Percentiles rank a stretch among this genome's conserved stretches.
phyloP scores from a whole-genome alignment of 1,140 invertebrate species.

The Tetragnatha versicolor region DNA sequence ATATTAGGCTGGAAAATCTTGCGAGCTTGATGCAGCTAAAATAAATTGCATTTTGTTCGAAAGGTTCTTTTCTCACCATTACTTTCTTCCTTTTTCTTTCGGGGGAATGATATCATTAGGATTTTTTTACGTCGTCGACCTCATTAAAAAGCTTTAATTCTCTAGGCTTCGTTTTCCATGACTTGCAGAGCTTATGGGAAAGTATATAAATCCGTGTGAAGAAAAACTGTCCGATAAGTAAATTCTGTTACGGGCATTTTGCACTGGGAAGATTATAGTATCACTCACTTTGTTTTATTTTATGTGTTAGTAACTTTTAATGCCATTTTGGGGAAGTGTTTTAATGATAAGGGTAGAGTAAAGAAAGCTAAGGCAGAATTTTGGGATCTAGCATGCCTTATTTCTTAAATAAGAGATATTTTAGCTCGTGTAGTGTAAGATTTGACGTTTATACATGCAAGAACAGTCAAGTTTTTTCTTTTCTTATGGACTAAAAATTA shows the following conservation, averaged over 20 bases:
- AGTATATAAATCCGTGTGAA: neutral
- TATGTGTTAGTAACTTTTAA: neutral
- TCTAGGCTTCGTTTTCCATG: neutral
- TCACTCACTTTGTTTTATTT: neutral
- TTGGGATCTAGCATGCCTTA: too few relatives aligned
- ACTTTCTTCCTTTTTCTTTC: neutral
- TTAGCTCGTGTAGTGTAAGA: too few relatives aligned
- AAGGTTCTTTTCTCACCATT: neutral
- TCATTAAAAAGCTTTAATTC: constrained; percentile 1
- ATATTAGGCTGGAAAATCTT: constrained; percentile 6
- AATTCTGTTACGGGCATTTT: neutral
- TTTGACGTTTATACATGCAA: too few relatives aligned
- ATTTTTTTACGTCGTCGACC: neutral
- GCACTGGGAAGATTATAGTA: neutral
- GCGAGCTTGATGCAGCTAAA: neutral
- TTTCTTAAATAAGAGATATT: too few relatives aligned
- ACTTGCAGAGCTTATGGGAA: neutral
- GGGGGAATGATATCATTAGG: neutral
- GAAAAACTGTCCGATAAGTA: neutral
- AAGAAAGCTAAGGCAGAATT: too few relatives aligned
- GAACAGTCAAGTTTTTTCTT: too few relatives aligned
- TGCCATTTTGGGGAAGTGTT: too few relatives aligned
- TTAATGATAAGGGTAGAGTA: too few relatives aligned
- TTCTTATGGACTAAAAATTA: too few relatives aligned
- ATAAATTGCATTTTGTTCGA: neutral